These are phyloP conservation scores for Cricetomys ansorgei DNA, from an alignment of 2,113 vertebrate species.

Conservation along the genomic window DNA sequence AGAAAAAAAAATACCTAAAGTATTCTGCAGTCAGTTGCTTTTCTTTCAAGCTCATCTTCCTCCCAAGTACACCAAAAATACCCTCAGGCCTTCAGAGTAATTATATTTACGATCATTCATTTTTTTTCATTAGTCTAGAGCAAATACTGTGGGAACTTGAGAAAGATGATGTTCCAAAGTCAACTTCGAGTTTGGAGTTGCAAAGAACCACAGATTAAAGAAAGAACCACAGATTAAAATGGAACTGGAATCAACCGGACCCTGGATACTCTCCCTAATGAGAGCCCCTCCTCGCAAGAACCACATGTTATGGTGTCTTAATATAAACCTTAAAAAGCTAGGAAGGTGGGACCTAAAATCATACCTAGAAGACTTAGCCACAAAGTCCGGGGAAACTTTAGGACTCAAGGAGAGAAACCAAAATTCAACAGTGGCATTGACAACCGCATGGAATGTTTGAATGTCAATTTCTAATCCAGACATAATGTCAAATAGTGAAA, in stretches of 20 bases:
- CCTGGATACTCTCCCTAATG: conserved; percentile 71
- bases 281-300: conserved; percentile 38
- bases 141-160: conserved; percentile 83
- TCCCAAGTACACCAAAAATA: conserved; percentile 81
- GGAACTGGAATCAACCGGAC: conserved; percentile 74
- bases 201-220: no score
- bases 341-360: conserved; percentile 52
- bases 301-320: conserved; percentile 70
- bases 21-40: conserved; percentile 57
- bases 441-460: conserved; percentile 54
- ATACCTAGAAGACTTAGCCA: conserved; percentile 38
- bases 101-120: conserved; percentile 84
- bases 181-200: conserved; percentile 78
- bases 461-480: conserved; percentile 65
- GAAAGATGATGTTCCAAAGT: conserved; percentile 80
- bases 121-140: conserved; percentile 83
- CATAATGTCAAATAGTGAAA: conserved; percentile 71
- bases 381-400: conserved; percentile 12
- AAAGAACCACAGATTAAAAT: conserved; percentile 79
- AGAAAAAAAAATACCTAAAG: conserved; percentile 59
- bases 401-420: conserved; percentile 38
- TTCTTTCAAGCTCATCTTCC: conserved; percentile 73
- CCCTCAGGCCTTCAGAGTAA: conserved; percentile 75
- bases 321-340: conserved; percentile 30
- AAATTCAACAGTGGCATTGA: conserved; percentile 51